These are phyloP conservation scores for Podotricha telesiphe DNA, from an alignment of 2,888 invertebrate genomes.

Conservation along the genomic window DNA sequence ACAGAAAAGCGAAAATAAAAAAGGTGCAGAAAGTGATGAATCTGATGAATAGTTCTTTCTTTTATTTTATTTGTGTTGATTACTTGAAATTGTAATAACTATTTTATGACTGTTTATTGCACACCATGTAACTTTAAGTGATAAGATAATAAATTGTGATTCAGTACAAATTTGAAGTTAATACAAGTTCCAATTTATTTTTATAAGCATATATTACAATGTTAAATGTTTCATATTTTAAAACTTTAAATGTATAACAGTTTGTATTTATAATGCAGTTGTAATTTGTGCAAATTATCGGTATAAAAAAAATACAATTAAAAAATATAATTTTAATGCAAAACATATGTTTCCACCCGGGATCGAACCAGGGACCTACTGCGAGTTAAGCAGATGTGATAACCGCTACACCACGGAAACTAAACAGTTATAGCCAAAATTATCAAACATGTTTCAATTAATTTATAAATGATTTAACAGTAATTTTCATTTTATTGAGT, in stretches of 20 bases:
- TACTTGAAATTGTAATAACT: slow-evolving; percentile 10
- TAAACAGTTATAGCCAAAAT: neutral
- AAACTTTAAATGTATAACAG: neutral
- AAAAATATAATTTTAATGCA: neutral
- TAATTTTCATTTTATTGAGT: neutral
- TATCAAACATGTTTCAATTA: neutral
- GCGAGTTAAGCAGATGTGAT: slow-evolving; percentile 96
- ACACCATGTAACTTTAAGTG: neutral
- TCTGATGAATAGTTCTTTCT: slow-evolving; percentile 30
- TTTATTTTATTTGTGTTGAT: slow-evolving; percentile 14
- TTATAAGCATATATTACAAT: neutral
- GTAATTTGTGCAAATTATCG: neutral
- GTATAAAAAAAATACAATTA: neutral
- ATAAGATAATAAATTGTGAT: slow-evolving; percentile 13
- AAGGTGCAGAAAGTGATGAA: slow-evolving; percentile 21
- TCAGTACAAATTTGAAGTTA: neutral
- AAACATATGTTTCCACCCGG: slow-evolving; percentile 90
- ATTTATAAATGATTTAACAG: neutral
- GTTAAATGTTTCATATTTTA: neutral
- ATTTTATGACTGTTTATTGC: slow-evolving; percentile 12
- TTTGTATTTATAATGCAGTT: neutral
- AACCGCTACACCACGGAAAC: slow-evolving; percentile 89
- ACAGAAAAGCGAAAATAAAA: slow-evolving; percentile 27
- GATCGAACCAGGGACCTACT: slow-evolving; percentile 96
- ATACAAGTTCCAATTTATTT: neutral